phyloP scores from a whole-genome alignment of 2,797 vertebrate genomes.

The Pterois miles region DNA sequence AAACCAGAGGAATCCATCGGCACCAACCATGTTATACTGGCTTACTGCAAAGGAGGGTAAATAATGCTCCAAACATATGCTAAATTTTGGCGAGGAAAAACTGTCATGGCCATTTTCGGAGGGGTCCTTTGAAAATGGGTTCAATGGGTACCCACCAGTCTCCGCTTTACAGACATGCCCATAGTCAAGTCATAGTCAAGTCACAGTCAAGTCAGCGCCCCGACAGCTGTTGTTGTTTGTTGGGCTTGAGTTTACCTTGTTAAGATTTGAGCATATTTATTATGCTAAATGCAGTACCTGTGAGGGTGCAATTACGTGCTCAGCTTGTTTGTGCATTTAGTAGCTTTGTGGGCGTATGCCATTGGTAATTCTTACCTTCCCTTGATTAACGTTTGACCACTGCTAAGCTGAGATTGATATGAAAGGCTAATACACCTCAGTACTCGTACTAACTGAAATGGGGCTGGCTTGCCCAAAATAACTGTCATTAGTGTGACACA shows the following conservation, averaged over 20 bases:
- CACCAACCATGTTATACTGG: accelerated
- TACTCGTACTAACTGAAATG: constrained; percentile 53
- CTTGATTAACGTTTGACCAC: constrained; percentile 54
- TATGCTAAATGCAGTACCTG: too few relatives aligned
- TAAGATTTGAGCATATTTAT: too few relatives aligned
- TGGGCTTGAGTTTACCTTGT: too few relatives aligned
- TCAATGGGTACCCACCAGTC: too few relatives aligned
- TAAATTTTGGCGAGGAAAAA: accelerated
- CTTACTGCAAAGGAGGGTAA: accelerated
- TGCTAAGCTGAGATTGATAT: constrained; percentile 44
- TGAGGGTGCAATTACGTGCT: too few relatives aligned
- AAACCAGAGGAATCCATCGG: too few relatives aligned
- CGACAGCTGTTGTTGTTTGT: too few relatives aligned
- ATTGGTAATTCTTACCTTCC: constrained; percentile 5
- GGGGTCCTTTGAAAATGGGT: too few relatives aligned
- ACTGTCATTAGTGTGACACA: constrained; percentile 52
- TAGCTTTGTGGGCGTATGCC: constrained; percentile 6
- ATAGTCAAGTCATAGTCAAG: too few relatives aligned
- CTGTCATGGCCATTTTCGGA: accelerated
- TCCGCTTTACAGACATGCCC: too few relatives aligned
- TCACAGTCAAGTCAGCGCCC: too few relatives aligned
- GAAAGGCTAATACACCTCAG: constrained; percentile 31
- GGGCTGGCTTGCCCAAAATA: constrained; percentile 36
- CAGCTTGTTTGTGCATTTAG: background rate
- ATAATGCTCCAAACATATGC: too few relatives aligned